phyloP scores from a whole-genome alignment of 2,888 invertebrate species.

The Bembecia ichneumoniformis region DNA sequence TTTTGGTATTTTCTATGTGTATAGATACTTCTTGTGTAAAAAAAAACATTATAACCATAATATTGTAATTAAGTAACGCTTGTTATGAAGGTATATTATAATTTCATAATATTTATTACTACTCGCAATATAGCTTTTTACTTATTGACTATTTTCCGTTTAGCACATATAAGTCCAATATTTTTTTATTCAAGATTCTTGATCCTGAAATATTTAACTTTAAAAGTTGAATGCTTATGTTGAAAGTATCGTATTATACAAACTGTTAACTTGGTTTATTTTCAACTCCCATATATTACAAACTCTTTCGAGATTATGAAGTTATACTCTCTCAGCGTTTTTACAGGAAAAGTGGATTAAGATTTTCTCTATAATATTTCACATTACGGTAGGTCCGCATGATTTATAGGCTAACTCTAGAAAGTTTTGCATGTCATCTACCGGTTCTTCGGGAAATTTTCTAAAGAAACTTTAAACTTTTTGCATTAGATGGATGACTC shows the following conservation, averaged over 20 bases:
- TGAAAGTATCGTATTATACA: background rate
- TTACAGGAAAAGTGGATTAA: slow-evolving; percentile 65
- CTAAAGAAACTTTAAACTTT: slow-evolving; percentile 59
- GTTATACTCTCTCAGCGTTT: slow-evolving; percentile 41
- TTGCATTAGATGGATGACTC: slow-evolving; percentile 51
- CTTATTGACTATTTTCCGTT: too few species aligned
- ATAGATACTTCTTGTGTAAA: too few species aligned
- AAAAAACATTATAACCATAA: too few species aligned
- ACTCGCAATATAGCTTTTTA: too few species aligned
- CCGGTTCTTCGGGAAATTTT: slow-evolving; percentile 50
- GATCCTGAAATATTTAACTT: too few species aligned
- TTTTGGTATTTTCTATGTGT: too few species aligned
- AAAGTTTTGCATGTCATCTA: slow-evolving; percentile 65
- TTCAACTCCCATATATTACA: slow-evolving; percentile 33
- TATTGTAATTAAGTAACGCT: too few species aligned
- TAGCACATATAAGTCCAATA: too few species aligned
- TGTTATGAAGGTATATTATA: too few species aligned
- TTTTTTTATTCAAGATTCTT: too few species aligned
- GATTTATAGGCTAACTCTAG: slow-evolving; percentile 64
- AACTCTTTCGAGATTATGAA: slow-evolving; percentile 53
- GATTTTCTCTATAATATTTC: slow-evolving; percentile 59
- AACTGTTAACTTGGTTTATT: slow-evolving; percentile 18
- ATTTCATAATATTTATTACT: too few species aligned
- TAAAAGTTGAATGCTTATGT: background rate
- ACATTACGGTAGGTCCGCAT: slow-evolving; percentile 54